Percentiles rank a stretch among this genome's conserved stretches.
phyloP scores from a whole-genome alignment of 2,888 invertebrate genomes.

The Oeneis ivallda region DNA sequence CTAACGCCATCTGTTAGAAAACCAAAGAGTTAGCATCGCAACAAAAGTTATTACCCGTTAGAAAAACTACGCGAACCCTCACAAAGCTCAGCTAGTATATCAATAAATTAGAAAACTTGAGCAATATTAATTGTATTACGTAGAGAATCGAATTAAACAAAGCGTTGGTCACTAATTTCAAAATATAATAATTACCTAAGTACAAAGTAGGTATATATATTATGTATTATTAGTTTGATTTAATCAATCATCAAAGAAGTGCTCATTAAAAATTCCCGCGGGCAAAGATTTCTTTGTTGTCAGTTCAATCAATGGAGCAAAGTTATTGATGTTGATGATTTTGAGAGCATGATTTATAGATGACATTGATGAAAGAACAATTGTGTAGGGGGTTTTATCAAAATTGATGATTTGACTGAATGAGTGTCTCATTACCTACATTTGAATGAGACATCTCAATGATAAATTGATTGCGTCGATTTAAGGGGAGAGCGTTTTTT shows the following conservation, averaged over 20 bases:
- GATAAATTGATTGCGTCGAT: constrained; percentile 30
- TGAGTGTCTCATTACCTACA: constrained; percentile 38
- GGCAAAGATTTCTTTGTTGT: constrained; percentile 45
- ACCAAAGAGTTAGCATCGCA: too few relatives aligned
- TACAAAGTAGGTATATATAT: background rate
- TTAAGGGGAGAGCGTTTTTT: constrained; percentile 20
- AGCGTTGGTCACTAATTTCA: too few relatives aligned
- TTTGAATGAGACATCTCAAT: constrained; percentile 38
- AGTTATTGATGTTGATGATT: constrained; percentile 43
- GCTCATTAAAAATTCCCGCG: constrained; percentile 25
- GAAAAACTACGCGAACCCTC: too few relatives aligned
- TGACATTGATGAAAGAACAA: constrained; percentile 39
- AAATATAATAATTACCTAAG: too few relatives aligned
- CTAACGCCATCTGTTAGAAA: too few relatives aligned
- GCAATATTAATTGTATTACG: too few relatives aligned
- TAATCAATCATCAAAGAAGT: constrained; percentile 8
- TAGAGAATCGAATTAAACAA: too few relatives aligned
- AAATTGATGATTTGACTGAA: constrained; percentile 42
- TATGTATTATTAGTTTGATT: constrained; percentile 4
- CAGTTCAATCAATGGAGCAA: constrained; percentile 42
- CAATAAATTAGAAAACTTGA: too few relatives aligned
- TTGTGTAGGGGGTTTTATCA: constrained; percentile 40
- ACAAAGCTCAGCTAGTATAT: too few relatives aligned
- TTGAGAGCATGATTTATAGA: constrained; percentile 41
- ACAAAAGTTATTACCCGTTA: too few relatives aligned